Evolutionary conservation across 2,888 invertebrate genomes (phyloP).

Genomic region (Stegophylla sp.): DNA sequence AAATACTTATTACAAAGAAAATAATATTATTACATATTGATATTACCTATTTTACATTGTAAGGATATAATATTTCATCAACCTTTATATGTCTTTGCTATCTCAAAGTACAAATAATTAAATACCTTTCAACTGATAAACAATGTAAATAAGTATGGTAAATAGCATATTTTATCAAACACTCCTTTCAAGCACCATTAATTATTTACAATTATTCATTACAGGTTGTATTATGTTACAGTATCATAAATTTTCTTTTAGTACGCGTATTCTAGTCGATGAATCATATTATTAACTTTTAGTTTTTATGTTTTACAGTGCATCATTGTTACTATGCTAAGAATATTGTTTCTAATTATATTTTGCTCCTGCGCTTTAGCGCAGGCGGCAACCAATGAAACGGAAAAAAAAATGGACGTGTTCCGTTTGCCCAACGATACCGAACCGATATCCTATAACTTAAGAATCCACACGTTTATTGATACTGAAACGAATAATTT

Average conservation of each 20-base stretch:
- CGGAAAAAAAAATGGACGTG: conserved; percentile 20
- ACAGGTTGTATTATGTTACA: background rate
- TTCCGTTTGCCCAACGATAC: conserved; percentile 39
- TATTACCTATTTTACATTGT: no score
- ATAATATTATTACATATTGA: no score
- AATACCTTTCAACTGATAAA: conserved; percentile 28
- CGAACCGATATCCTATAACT: conserved; percentile 18
- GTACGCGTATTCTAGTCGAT: background rate
- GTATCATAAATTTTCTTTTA: conserved; percentile 6
- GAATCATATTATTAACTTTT: background rate
- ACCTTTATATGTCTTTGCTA: no score
- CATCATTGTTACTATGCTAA: background rate
- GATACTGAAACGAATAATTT: background rate
- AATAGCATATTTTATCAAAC: conserved; percentile 19
- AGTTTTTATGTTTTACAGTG: background rate
- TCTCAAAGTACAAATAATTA: no score
- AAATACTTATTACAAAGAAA: no score
- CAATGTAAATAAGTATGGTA: conserved; percentile 25
- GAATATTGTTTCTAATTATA: conserved; percentile 1
- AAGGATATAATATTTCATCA: no score
- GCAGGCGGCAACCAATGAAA: background rate
- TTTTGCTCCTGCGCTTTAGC: conserved; percentile 14
- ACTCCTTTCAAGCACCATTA: background rate
- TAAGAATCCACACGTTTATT: background rate
- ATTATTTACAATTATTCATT: background rate